Evolutionary conservation across 1,140 invertebrate species (phyloP), one percentile per base, ranked within the genome.

Genomic region (Sarcophaga bullata): DNA sequence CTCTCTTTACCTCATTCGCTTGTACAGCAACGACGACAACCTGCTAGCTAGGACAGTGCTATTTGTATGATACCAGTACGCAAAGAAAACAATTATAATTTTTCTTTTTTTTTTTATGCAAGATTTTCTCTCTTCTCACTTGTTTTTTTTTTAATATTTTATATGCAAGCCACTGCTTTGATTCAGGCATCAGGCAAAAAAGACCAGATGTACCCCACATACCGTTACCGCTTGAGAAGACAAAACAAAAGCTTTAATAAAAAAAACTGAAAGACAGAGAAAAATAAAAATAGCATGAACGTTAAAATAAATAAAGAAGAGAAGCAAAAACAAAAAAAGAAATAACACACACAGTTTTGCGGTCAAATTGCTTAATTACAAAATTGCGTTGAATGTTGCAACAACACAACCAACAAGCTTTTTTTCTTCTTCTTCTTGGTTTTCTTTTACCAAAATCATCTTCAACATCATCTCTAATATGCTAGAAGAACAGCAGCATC

Each of bases 311-410:
- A 37, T 37, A 37, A 68, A 68, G 0, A 68, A 68, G 17, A 68
- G 17, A n/a, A 68, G n/a, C 17, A 68, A 68, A 19, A 58, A 58
- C 15, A 13, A 13, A 13, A 72, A 17, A 72, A 72, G n/a, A n/a
- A n/a, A n/a, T n/a, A n/a, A n/a, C n/a, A 15, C 48, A 78, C 50
- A 78, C 50, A 78, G 75, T 78, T 78, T 78, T 78, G 75, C 75
- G 75, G 75, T 78, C 75, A 78, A 78, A 78, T 78, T 78, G 75
- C 75, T 78, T 78, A 78, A 78, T 78, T 78, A 78, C 75, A 78
- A 52, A 78, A 78, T 78, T 78, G 75, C 48, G 75, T 78, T 50
- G 75, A 78, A 78, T 19, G 48, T 78, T 78, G 75, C 75, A 78
- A 25, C 75, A 78, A 37, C 62, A 9, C n/a, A 9, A 68, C n/a